These are phyloP conservation scores for Brachypteracias leptosomus DNA, from an alignment of 2,113 vertebrate genomes.

Conservation along the genomic window DNA sequence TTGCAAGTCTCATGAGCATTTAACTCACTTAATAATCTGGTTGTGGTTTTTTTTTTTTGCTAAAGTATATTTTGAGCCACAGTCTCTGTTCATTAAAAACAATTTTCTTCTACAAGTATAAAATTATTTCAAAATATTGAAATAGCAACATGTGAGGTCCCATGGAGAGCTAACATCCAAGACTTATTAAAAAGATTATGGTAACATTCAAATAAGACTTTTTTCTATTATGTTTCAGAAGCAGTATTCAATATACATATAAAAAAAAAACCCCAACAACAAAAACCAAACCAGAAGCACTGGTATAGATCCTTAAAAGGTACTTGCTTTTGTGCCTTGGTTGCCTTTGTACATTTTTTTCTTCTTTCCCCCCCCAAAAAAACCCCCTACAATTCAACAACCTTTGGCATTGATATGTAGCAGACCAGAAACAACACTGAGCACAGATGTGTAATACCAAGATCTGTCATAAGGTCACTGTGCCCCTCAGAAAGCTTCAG, in stretches of 20 bases:
- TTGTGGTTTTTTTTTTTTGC: neutral
- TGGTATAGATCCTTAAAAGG: neutral
- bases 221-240: neutral
- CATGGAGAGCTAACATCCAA: neutral
- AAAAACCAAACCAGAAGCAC: neutral
- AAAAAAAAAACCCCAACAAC: neutral
- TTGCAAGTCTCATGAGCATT: slow-evolving; percentile 44
- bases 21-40: neutral
- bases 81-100: neutral
- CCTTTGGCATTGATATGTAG: neutral
- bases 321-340: neutral
- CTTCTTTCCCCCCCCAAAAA: neutral
- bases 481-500: neutral
- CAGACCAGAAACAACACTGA: neutral
- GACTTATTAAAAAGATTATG: neutral
- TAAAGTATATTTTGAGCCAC: neutral
- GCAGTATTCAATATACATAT: neutral
- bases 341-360: neutral
- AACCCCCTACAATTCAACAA: neutral
- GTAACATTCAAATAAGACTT: neutral
- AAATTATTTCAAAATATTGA: neutral
- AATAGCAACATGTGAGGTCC: neutral
- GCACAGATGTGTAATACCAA: neutral
- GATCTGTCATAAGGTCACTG: neutral
- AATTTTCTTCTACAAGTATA: neutral